Evolutionary conservation across 2,888 invertebrate genomes (phyloP), one percentile per base, ranked within the genome.

Genomic region (Tetheella fluctuosa): DNA sequence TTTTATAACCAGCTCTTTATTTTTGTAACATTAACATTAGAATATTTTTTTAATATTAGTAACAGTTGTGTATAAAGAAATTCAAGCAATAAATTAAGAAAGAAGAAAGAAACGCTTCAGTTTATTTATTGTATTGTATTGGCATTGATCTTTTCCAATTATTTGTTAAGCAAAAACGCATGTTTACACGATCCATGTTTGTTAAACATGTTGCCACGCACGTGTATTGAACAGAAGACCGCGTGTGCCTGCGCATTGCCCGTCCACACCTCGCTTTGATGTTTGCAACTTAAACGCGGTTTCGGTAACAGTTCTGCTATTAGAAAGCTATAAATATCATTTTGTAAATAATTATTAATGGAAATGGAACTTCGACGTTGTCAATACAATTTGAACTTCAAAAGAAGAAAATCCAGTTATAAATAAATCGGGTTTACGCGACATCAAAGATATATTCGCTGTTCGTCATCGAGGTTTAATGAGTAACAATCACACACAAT

Each of bases 191-290:
- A 60, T 63, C 58, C 59, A 20, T 70, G 63, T 67, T 69, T 68
- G 60, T 57, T 69, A 68, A 69, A 71, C 69, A 73, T 64, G 48
- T 59, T 52, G 59, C 58, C 59, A 20, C 54, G 62, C 59, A 53
- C 15, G n/a, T n/a, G n/a, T n/a, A 58, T 58, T 59, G 59, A 60
- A 61, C 59, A 57, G 58, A 55, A 55, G 37, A 39, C 34, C 59
- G 52, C 7, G 25, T 23, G 64, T 69, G 73, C 57, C 73, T 77
- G 80, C 73, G 68, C 71, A 71, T 57, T 65, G 62, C 57, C 69
- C 61, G 68, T 80, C 77, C 71, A 63, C 80, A 64, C 69, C 58
- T 37, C 59, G 62, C 73, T 75, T 79, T 74, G 71, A 79, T 71
- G 71, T 70, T 73, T 57, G 77, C 75, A 70, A 66, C 64, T 68